A percentile compares a stretch with the other conserved stretches of the same genome.
phyloP scores from a whole-genome alignment of 1,140 invertebrate genomes.

The Neoseiulus cucumeris region DNA sequence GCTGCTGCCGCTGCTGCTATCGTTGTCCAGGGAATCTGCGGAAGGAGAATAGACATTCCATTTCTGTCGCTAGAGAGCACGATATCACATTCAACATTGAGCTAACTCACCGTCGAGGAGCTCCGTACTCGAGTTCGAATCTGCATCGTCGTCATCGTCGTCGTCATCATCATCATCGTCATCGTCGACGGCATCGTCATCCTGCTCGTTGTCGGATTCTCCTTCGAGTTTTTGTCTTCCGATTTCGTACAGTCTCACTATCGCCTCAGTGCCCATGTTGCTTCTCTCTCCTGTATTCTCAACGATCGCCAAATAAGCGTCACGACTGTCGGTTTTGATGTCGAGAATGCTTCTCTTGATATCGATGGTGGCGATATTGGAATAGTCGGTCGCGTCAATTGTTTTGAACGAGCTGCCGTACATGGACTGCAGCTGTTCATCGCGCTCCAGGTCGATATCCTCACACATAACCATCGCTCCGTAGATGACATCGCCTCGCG shows the following conservation, averaged over 20 bases:
- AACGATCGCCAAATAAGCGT: conserved; percentile 43
- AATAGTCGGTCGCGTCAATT: conserved; percentile 78
- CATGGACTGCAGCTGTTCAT: conserved; percentile 37
- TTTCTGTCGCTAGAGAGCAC: too few species aligned
- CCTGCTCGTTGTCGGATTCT: conserved; percentile 22
- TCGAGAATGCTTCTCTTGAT: conserved; percentile 43
- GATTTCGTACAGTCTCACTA: conserved; percentile 34
- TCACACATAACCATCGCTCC: conserved; percentile 25
- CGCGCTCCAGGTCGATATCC: conserved; percentile 20
- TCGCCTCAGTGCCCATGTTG: conserved; percentile 22
- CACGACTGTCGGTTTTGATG: conserved; percentile 28
- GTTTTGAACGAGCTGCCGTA: conserved; percentile 79
- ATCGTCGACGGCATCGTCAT: conserved; percentile 26
- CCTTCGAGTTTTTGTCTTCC: conserved; percentile 30
- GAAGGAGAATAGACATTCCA: too few species aligned
- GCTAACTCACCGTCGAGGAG: too few species aligned
- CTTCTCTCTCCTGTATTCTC: conserved; percentile 28
- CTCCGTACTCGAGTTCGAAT: conserved; percentile 31
- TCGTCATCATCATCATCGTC: conserved; percentile 28
- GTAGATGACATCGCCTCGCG: conserved; percentile 34
- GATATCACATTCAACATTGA: too few species aligned
- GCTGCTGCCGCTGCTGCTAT: too few species aligned
- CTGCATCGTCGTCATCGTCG: conserved; percentile 28
- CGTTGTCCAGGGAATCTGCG: too few species aligned
- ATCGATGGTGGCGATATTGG: conserved; percentile 73